Conservation (phyloP, 2,888 invertebrate genomes). For the Diplazon laetatorius region DNA sequence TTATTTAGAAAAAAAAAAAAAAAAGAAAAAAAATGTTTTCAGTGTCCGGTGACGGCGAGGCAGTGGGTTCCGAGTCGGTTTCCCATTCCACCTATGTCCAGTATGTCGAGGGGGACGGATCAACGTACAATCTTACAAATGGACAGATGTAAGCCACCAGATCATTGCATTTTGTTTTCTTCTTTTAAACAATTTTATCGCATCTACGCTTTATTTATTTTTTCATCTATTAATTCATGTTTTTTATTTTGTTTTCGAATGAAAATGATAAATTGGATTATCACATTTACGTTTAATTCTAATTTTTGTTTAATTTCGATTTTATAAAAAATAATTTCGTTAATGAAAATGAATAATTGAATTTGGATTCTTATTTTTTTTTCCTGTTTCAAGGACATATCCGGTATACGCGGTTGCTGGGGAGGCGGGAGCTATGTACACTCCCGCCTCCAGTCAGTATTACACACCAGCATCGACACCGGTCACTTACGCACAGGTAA, state of each 20-base stretch:
- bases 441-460: conserved; percentile 87
- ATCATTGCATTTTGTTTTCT: too few species aligned
- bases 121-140: conserved; percentile 86
- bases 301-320: too few species aligned
- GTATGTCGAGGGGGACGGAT: conserved; percentile 86
- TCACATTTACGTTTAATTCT: too few species aligned
- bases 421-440: conserved; percentile 86
- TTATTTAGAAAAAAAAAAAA: too few species aligned
- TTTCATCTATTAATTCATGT: too few species aligned
- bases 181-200: too few species aligned
- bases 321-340: too few species aligned
- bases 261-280: too few species aligned
- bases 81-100: conserved; percentile 86
- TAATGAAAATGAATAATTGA: too few species aligned
- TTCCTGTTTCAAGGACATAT: conserved; percentile 85
- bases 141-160: conserved; percentile 85
- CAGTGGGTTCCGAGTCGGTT: conserved; percentile 84
- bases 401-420: conserved; percentile 90
- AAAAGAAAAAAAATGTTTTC: too few species aligned
- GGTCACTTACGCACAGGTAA: conserved; percentile 87
- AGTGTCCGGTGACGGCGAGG: conserved; percentile 83
- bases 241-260: too few species aligned
- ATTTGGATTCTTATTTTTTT: neutral
- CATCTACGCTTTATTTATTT: too few species aligned
- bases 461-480: conserved; percentile 87